phyloP scores from a whole-genome alignment of 2,113 vertebrate species.

The Sander lucioperca region DNA sequence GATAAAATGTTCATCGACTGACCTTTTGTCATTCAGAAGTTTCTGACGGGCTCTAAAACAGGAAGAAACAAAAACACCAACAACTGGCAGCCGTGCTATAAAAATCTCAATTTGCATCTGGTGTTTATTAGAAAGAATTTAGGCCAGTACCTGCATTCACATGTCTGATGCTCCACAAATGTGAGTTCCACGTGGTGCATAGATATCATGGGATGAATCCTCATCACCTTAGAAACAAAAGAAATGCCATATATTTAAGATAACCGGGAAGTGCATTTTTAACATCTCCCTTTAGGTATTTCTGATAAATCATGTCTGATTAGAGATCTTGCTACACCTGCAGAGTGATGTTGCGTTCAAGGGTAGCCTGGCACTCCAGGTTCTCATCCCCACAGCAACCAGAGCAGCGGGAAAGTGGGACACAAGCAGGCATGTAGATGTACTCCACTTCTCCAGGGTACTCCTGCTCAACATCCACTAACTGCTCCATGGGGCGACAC shows the following conservation, averaged over 20 bases:
- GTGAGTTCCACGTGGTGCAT: conserved; percentile 69
- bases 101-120: background rate
- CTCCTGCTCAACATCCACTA: conserved; percentile 89
- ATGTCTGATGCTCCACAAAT: conserved; percentile 81
- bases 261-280: background rate
- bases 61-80: conserved; percentile 6
- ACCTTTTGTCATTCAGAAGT: conserved; percentile 54
- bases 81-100: background rate
- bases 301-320: background rate
- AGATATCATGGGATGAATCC: conserved; percentile 52
- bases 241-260: background rate
- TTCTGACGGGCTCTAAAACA: conserved; percentile 54
- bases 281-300: background rate
- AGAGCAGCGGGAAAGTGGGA: conserved; percentile 89
- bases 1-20: conserved; percentile 30
- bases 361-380: conserved; percentile 85
- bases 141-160: conserved; percentile 78
- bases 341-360: conserved; percentile 86
- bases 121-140: background rate
- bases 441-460: conserved; percentile 88
- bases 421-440: conserved; percentile 89
- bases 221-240: conserved; percentile 66
- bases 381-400: conserved; percentile 91
- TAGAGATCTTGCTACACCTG: conserved; percentile 79
- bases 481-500: conserved; percentile 89